Evolutionary conservation across 2,113 vertebrate genomes (phyloP).

Genomic region (Mormyrus lacerda): DNA sequence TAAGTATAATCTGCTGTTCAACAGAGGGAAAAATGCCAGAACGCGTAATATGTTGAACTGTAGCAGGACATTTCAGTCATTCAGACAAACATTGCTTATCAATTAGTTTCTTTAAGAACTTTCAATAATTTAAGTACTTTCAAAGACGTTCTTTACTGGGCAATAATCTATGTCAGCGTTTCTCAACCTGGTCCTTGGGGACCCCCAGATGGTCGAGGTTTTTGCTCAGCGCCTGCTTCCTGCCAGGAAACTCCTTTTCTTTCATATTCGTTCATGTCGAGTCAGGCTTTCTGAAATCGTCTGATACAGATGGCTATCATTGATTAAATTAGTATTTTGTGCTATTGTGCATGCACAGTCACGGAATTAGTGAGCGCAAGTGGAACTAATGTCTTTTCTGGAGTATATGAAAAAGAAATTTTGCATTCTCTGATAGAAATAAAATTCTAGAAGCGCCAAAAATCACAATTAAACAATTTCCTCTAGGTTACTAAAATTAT

Average conservation of each 20-base stretch:
- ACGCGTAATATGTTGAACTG: neutral
- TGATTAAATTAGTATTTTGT: neutral
- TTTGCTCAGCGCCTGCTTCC: neutral
- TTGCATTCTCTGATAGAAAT: neutral
- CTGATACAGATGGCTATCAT: neutral
- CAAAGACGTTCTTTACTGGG: neutral
- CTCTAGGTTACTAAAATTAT: neutral
- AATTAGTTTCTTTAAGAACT: neutral
- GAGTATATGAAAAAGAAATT: neutral
- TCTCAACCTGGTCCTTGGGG: neutral
- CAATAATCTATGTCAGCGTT: neutral
- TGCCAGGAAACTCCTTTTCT: neutral
- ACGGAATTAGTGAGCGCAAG: neutral
- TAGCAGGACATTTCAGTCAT: neutral
- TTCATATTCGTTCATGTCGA: neutral
- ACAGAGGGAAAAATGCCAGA: neutral
- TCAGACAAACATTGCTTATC: neutral
- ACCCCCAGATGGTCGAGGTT: neutral
- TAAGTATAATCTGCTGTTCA: neutral
- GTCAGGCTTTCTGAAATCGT: neutral
- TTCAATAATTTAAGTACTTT: neutral
- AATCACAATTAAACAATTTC: neutral
- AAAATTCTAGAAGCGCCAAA: neutral
- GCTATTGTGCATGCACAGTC: neutral
- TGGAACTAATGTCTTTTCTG: neutral